phyloP scores from a whole-genome alignment of 2,113 vertebrate genomes.

The Sapayoa aenigma region DNA sequence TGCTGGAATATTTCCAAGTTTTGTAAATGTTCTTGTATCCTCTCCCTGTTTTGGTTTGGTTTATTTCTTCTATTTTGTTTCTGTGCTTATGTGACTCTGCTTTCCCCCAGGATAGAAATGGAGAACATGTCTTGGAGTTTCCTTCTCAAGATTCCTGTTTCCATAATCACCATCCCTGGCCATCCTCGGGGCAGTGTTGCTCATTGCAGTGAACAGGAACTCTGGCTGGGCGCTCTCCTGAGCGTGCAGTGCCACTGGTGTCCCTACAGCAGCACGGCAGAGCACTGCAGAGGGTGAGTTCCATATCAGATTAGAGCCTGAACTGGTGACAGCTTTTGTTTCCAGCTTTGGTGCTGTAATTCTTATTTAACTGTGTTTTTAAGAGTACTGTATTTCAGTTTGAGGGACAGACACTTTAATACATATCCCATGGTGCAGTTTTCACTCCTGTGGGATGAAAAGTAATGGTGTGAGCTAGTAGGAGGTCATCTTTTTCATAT shows the following conservation, averaged over 20 bases:
- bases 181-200: not conserved
- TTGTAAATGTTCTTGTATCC: not conserved
- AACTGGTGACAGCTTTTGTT: not conserved
- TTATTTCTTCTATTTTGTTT: not conserved
- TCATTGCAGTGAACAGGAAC: not conserved
- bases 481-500: not conserved
- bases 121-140: rapidly evolving
- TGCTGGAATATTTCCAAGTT: not conserved
- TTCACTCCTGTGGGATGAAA: not conserved
- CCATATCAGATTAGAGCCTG: not conserved
- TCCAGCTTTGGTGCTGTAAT: not conserved
- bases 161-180: not conserved
- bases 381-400: not conserved
- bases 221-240: rapidly evolving
- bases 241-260: not conserved
- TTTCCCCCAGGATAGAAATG: not conserved
- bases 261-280: not conserved
- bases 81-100: not conserved
- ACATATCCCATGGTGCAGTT: not conserved
- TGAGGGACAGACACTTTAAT: not conserved
- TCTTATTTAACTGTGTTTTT: not conserved
- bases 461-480: not conserved
- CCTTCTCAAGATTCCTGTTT: not conserved
- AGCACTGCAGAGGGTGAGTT: not conserved
- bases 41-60: not conserved